Base-by-base conservation (phyloP, 1,140 invertebrate genomes). In the Capitella teleta region DNA sequence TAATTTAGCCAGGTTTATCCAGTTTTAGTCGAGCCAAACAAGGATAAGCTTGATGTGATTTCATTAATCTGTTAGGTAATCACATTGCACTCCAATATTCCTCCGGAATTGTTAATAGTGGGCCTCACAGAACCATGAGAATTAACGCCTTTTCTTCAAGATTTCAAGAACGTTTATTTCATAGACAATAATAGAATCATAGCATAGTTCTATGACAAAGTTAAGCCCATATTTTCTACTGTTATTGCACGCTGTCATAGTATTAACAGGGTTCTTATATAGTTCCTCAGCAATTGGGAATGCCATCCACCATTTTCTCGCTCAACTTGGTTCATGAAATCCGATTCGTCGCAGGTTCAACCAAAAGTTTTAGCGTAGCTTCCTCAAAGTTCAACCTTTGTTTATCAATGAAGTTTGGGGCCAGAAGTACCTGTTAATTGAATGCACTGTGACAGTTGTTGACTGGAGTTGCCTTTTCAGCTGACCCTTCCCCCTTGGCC, bases 401-500 rank as follows among this genome's bases (percentile, higher is more conserved):
- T 24, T 16, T 23, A 10, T 26, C 21, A 14, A 32, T 43, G 16
- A 45, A 37, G n/a, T 19, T 21, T 16, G 6, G 18, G 21, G 12
- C 37, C 21, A n/a, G 44, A 28, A 5, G 5, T 12, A 25, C 26
- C 3, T 18, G 14, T 21, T 41, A 43, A 47, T 24, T n/a, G 21
- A 23, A 19, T 14, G 19, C 12, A 21, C 37, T 28, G 18, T 1
- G 14, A 21, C n/a, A 28, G 12, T 23, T 28, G 19, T 23, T 52
- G 21, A 26, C 1, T 51, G 40, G 48, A 41, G 49, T 56, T 49
- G 48, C 28, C 19, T 53, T 68, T 72, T 30, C 60, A 84, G 82
- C 70, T 88, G 5, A 87, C 86, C 2, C 76, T 94, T 61, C 89
- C 89, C 36, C 88, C 90, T 10, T 95, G 90, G 89, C 87, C 89